phyloP scores from a whole-genome alignment of 2,113 vertebrate species.

The Coregonus clupeaformis region DNA sequence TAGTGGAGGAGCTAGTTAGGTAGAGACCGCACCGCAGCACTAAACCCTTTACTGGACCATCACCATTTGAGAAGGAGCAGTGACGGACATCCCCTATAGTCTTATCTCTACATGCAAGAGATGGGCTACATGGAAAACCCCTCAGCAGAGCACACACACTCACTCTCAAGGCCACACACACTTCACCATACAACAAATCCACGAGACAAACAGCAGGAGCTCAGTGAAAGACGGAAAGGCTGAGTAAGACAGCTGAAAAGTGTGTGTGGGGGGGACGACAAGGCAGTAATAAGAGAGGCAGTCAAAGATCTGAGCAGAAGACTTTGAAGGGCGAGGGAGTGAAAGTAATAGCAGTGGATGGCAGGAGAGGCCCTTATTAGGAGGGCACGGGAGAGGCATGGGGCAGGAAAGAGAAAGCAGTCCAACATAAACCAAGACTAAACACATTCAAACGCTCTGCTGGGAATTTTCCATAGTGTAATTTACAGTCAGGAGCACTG shows the following conservation, averaged over 20 bases:
- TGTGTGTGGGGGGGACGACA: neutral
- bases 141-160: conserved; percentile 69
- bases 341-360: conserved; percentile 62
- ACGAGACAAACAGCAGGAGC: conserved; percentile 39
- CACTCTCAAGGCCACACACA: no score
- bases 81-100: conserved; percentile 51
- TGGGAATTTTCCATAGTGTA: conserved; percentile 96
- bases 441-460: conserved; percentile 79
- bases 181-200: neutral
- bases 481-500: conserved; percentile 81
- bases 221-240: neutral
- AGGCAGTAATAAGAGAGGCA: neutral
- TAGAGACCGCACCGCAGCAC: conserved; percentile 58
- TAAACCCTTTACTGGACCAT: conserved; percentile 72
- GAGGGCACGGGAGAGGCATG: conserved; percentile 61
- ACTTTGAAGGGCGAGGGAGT: conserved; percentile 52
- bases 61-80: conserved; percentile 74
- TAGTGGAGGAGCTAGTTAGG: conserved; percentile 74
- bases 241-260: conserved; percentile 8
- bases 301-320: conserved; percentile 6
- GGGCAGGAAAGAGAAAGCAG: conserved; percentile 49
- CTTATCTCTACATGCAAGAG: conserved; percentile 87
- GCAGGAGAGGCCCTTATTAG: conserved; percentile 70
- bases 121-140: conserved; percentile 90
- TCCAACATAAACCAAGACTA: conserved; percentile 69